Evolutionary conservation across 2,113 vertebrate species (phyloP).

Genomic region (Rhinolophus ferrumequinum): DNA sequence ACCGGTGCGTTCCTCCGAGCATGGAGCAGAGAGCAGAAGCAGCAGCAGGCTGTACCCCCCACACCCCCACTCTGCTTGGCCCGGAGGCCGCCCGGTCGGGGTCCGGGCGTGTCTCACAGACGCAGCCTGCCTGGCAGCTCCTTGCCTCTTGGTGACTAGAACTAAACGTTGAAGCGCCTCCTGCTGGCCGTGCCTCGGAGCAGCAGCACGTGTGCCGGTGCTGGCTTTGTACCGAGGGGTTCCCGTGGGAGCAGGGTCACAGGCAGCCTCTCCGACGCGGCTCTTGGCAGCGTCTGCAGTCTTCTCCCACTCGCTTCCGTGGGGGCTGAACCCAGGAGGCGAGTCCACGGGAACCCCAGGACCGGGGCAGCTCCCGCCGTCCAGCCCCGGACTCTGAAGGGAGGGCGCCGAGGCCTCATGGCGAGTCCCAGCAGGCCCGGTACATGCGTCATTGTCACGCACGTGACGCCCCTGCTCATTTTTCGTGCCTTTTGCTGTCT

Average conservation of each 20-base stretch:
- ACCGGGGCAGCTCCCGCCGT: neutral
- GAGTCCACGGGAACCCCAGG: rapidly evolving
- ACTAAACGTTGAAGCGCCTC: too few species aligned
- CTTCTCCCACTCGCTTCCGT: rapidly evolving
- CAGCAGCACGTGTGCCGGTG: rapidly evolving
- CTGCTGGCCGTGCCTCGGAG: rapidly evolving
- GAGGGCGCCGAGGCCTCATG: rapidly evolving
- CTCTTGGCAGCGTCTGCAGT: rapidly evolving
- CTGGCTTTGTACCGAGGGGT: rapidly evolving
- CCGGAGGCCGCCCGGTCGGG: rapidly evolving
- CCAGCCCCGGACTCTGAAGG: neutral
- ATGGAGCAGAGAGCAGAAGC: too few species aligned
- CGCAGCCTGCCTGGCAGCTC: rapidly evolving
- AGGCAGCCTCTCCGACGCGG: rapidly evolving
- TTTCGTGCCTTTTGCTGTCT: neutral
- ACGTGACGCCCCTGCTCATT: rapidly evolving
- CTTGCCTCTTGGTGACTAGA: rapidly evolving
- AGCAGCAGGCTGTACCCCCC: neutral
- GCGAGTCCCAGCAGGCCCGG: too few species aligned
- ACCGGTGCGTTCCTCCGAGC: neutral
- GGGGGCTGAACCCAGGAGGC: neutral
- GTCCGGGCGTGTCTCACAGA: neutral
- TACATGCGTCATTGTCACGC: rapidly evolving
- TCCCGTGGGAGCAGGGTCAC: neutral
- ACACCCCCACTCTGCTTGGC: neutral